Conservation (phyloP, 2,113 vertebrate genomes). For the Poeciliopsis turrubarensis region DNA sequence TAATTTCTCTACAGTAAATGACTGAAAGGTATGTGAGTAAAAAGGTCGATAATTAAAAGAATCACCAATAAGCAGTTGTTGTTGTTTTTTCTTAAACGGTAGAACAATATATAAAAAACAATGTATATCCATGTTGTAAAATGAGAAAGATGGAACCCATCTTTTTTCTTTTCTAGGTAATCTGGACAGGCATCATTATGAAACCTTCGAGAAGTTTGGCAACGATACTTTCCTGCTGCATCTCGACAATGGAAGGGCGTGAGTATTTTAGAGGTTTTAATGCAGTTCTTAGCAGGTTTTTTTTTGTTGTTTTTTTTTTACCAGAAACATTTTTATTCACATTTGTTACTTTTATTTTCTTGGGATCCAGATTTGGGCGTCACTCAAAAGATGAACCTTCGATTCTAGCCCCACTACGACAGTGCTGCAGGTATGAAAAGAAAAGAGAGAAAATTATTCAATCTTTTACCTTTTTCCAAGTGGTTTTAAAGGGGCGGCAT, state of each 20-base stretch:
- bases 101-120: not conserved
- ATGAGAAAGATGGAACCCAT: not conserved
- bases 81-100: not conserved
- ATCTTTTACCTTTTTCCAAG: not conserved
- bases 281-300: no score
- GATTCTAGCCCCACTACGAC: conserved; percentile 82
- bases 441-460: not conserved
- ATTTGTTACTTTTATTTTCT: not conserved
- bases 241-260: conserved; percentile 87
- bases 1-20: not conserved
- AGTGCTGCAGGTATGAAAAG: conserved; percentile 84
- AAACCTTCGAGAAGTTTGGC: conserved; percentile 90
- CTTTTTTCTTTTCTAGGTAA: conserved; percentile 76
- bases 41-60: no score
- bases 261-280: conserved; percentile 25
- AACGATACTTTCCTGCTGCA: conserved; percentile 86
- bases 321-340: not conserved
- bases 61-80: not conserved
- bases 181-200: conserved; percentile 88
- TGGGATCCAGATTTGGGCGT: conserved; percentile 81
- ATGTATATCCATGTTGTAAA: not conserved
- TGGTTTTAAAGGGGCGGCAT: no score
- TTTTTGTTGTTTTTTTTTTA: not conserved
- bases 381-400: conserved; percentile 85
- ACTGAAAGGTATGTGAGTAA: no score